phyloP scores from a whole-genome alignment of 2,888 invertebrate genomes.

The Mycalesis mineus region DNA sequence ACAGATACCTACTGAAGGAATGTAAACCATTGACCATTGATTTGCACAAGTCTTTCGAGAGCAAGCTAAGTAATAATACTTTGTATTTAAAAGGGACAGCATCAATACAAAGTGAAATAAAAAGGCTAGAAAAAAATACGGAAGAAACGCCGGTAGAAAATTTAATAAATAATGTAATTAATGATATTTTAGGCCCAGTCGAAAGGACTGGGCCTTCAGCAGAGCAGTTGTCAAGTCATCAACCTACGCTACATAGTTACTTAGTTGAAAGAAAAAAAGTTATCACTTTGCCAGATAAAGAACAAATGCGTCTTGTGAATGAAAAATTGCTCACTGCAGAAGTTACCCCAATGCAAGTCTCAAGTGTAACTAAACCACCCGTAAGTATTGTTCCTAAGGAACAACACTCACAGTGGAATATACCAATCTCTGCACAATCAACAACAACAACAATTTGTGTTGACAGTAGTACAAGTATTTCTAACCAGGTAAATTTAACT shows the following conservation, averaged over 20 bases:
- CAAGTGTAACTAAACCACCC: conserved; percentile 23
- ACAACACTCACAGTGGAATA: neutral
- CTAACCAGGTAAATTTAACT: neutral
- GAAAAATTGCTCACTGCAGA: conserved; percentile 57
- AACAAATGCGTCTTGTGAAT: conserved; percentile 52
- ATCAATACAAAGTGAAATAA: conserved; percentile 15
- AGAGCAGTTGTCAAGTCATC: neutral
- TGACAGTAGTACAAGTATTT: neutral
- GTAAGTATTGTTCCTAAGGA: conserved; percentile 22
- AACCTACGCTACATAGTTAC: neutral
- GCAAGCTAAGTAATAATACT: conserved; percentile 50
- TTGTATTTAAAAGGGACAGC: conserved; percentile 43
- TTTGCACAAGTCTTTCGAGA: conserved; percentile 59
- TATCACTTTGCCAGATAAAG: conserved; percentile 54
- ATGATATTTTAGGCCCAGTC: neutral
- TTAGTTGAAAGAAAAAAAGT: conserved; percentile 46
- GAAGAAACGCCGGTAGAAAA: neutral
- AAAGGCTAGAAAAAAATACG: neutral
- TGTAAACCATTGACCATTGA: conserved; percentile 64
- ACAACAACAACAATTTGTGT: neutral
- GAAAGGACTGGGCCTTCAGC: neutral
- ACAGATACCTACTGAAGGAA: conserved; percentile 49
- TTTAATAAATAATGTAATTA: neutral
- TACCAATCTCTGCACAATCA: neutral
- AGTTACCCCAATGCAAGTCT: conserved; percentile 50